phyloP scores from a whole-genome alignment of 2,888 invertebrate species.

The Phymatocera aterrima region DNA sequence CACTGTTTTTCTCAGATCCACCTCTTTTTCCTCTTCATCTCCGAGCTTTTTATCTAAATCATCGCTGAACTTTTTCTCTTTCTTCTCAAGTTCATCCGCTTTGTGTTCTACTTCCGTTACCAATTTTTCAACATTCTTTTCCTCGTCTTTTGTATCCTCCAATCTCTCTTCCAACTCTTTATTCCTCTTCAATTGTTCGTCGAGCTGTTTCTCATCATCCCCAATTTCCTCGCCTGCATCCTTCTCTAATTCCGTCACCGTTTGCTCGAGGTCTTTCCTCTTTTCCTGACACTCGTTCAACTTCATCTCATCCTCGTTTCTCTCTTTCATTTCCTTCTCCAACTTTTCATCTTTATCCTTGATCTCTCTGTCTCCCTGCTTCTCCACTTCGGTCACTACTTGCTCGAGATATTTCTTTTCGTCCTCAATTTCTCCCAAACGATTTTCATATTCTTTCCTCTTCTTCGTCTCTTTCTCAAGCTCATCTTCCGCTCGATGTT shows the following conservation, averaged over 20 bases:
- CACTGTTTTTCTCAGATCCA: not conserved
- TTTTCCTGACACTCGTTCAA: not conserved
- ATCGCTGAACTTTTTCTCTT: not conserved
- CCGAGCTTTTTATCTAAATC: not conserved
- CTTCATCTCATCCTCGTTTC: constrained; percentile 49
- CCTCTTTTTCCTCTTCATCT: not conserved
- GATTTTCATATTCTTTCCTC: not conserved
- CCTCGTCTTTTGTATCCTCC: not conserved
- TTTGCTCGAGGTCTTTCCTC: constrained; percentile 6
- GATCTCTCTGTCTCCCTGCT: constrained; percentile 15
- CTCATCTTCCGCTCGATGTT: not conserved
- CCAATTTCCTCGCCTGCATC: constrained; percentile 47
- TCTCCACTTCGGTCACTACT: constrained; percentile 30
- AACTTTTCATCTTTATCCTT: not conserved
- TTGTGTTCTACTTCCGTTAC: not conserved
- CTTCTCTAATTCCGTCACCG: constrained; percentile 49
- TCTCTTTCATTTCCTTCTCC: constrained; percentile 47
- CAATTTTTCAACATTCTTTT: constrained; percentile 8
- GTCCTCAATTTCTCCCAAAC: not conserved
- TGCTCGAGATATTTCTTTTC: not conserved
- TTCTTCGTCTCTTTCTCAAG: not conserved
- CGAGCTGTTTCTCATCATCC: constrained; percentile 47
- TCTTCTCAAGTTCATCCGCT: constrained; percentile 5
- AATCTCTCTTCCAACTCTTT: constrained; percentile 29
- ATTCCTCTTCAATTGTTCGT: constrained; percentile 49